These are phyloP conservation scores for Turnix velox DNA, from an alignment of 2,113 vertebrate genomes.

Conservation along the genomic window DNA sequence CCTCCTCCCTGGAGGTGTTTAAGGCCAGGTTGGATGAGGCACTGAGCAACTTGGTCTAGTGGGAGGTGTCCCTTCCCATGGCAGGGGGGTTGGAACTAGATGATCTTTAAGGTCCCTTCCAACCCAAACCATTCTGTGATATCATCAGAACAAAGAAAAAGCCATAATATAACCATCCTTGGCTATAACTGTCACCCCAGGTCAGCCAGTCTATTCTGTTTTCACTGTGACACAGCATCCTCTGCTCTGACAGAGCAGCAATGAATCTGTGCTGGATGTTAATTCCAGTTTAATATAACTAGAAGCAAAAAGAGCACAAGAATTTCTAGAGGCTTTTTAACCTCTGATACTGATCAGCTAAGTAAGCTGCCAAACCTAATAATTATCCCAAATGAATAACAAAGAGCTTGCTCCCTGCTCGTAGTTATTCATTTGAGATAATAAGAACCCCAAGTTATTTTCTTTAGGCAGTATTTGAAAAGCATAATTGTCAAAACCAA, in stretches of 20 bases:
- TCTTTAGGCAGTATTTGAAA: slow-evolving; percentile 9
- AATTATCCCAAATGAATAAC: not conserved
- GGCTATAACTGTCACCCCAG: not conserved
- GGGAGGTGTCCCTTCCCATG: too few relatives aligned
- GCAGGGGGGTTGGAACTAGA: too few relatives aligned
- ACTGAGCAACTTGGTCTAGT: too few relatives aligned
- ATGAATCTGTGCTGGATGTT: not conserved
- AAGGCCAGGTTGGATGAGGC: too few relatives aligned
- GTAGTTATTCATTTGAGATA: not conserved
- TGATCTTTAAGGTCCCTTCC: too few relatives aligned
- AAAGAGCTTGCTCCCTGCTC: not conserved
- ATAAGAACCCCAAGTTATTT: not conserved
- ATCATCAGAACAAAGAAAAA: not conserved
- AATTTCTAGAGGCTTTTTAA: slow-evolving; percentile 15
- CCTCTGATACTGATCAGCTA: not conserved
- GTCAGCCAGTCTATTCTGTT: not conserved
- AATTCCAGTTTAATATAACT: not conserved
- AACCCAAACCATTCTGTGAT: too few relatives aligned
- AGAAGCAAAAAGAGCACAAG: not conserved
- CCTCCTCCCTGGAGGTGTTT: too few relatives aligned
- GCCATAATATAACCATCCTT: not conserved
- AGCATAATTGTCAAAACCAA: not conserved
- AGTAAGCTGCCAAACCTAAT: not conserved
- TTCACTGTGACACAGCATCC: not conserved
- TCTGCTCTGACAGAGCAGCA: not conserved